phyloP scores from a whole-genome alignment of 1,140 invertebrate genomes.

The Tetramorium parvispinum region DNA sequence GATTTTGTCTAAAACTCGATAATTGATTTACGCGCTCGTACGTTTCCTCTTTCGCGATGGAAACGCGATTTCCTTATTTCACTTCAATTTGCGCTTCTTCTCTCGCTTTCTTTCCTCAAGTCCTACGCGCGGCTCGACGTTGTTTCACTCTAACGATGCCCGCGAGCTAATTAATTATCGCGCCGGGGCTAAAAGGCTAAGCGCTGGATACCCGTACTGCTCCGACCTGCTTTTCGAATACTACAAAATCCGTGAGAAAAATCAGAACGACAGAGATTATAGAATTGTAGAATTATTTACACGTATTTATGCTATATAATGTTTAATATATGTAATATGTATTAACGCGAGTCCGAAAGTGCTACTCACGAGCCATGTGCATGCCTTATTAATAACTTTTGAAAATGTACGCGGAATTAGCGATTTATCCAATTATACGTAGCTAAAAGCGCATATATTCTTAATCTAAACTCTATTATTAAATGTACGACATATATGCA shows the following conservation, averaged over 20 bases:
- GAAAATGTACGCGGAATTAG: slow-evolving; percentile 29
- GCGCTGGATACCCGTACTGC: slow-evolving; percentile 83
- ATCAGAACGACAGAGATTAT: slow-evolving; percentile 49
- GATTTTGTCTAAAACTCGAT: slow-evolving; percentile 36
- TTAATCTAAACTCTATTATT: slow-evolving; percentile 32
- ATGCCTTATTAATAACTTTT: slow-evolving; percentile 15
- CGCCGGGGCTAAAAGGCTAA: slow-evolving; percentile 81
- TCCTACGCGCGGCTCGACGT: slow-evolving; percentile 55
- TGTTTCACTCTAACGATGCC: slow-evolving; percentile 68
- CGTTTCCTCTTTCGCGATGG: slow-evolving; percentile 28
- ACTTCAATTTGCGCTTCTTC: slow-evolving; percentile 31
- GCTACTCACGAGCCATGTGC: slow-evolving; percentile 11
- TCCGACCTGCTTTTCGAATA: slow-evolving; percentile 82
- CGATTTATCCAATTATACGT: slow-evolving; percentile 38
- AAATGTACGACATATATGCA: not conserved
- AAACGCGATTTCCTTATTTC: slow-evolving; percentile 40
- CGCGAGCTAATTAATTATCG: slow-evolving; percentile 78
- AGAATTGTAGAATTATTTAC: slow-evolving; percentile 49
- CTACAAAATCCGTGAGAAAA: slow-evolving; percentile 64
- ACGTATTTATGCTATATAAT: slow-evolving; percentile 37
- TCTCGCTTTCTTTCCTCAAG: slow-evolving; percentile 26
- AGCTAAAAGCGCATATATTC: slow-evolving; percentile 1
- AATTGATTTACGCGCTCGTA: slow-evolving; percentile 45
- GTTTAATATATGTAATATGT: slow-evolving; percentile 39
- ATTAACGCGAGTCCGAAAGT: slow-evolving; percentile 22